Conservation (phyloP, 2,113 vertebrate species). For the Stigmatopora argus region DNA sequence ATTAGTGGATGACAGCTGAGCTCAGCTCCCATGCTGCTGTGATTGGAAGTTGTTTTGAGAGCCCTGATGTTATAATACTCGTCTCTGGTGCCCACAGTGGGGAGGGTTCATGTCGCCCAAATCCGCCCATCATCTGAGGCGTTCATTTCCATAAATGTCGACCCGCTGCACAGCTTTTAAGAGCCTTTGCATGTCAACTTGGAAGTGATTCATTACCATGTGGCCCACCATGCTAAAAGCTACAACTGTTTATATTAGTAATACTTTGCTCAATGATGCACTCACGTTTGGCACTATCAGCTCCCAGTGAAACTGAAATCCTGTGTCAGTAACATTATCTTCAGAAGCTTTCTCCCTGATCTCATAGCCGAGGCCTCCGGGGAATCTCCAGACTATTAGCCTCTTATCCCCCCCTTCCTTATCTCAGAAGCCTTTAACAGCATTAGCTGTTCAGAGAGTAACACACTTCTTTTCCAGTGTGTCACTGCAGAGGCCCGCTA, state of each 20-base stretch:
- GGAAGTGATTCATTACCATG: background rate
- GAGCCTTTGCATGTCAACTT: background rate
- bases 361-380: conserved; percentile 38
- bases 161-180: background rate
- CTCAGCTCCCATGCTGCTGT: conserved; percentile 20
- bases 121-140: conserved; percentile 9
- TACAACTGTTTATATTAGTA: conserved; percentile 22
- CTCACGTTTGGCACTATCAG: conserved; percentile 18
- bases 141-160: conserved; percentile 6
- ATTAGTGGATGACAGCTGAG: conserved; percentile 38
- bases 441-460: conserved; percentile 43
- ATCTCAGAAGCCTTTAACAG: conserved; percentile 43
- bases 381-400: conserved; percentile 44
- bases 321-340: conserved; percentile 33
- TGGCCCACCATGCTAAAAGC: conserved; percentile 7
- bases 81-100: conserved; percentile 11
- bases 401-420: conserved; percentile 37
- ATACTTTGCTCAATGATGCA: background rate
- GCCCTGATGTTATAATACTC: conserved; percentile 14
- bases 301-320: conserved; percentile 27
- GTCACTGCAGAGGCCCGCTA: conserved; percentile 7
- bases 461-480: conserved; percentile 35
- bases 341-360: conserved; percentile 33
- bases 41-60: conserved; percentile 16
- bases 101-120: conserved; percentile 4